Evolutionary conservation across 2,888 invertebrate genomes (phyloP).

Genomic region (Trachelus troglodyta): DNA sequence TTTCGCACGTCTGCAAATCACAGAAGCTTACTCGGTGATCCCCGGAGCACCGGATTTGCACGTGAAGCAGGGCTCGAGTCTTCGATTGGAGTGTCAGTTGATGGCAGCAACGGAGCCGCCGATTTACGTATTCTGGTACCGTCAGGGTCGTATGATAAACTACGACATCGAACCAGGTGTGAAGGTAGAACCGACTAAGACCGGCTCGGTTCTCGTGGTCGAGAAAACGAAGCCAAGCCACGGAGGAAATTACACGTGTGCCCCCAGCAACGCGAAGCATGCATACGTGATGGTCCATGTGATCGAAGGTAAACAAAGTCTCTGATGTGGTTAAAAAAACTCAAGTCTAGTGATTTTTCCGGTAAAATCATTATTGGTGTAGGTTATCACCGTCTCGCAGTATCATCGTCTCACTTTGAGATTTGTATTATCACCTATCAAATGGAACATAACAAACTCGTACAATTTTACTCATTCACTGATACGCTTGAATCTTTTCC

Average conservation of each 20-base stretch:
- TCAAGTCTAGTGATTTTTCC: background rate
- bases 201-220: constrained; percentile 57
- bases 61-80: constrained; percentile 61
- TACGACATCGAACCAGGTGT: constrained; percentile 63
- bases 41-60: constrained; percentile 61
- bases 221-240: constrained; percentile 58
- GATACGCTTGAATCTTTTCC: background rate
- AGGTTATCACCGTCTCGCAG: background rate
- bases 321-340: background rate
- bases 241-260: constrained; percentile 61
- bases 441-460: too few relatives aligned
- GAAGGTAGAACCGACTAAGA: constrained; percentile 55
- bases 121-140: constrained; percentile 62
- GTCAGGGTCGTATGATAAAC: constrained; percentile 61
- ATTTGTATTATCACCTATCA: too few relatives aligned
- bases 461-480: too few relatives aligned
- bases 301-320: constrained; percentile 52
- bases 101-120: constrained; percentile 60
- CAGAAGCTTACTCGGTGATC: constrained; percentile 61
- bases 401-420: too few relatives aligned
- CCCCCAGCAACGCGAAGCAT: constrained; percentile 57
- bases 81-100: constrained; percentile 58
- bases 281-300: constrained; percentile 60
- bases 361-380: background rate
- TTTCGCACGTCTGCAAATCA: constrained; percentile 55